These are phyloP conservation scores for Scaptomyza polygonia DNA, from an alignment of 2,888 invertebrate genomes.

Conservation along the genomic window DNA sequence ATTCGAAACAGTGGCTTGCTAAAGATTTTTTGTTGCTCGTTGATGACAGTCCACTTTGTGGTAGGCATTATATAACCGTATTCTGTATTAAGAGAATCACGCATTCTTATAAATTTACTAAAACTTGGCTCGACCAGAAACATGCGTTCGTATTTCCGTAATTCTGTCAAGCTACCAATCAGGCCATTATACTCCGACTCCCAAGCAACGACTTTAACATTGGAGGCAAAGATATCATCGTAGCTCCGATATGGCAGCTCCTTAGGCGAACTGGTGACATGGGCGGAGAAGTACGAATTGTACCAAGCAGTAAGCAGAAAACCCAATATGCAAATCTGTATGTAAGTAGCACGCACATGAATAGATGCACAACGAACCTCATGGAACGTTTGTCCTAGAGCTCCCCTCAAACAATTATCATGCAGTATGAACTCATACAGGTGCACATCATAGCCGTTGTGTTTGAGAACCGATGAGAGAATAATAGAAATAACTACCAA, in stretches of 20 bases:
- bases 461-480: slow-evolving; percentile 57
- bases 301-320: slow-evolving; percentile 79
- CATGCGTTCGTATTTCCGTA: slow-evolving; percentile 64
- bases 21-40: slow-evolving; percentile 78
- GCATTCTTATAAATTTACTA: slow-evolving; percentile 50
- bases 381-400: slow-evolving; percentile 75
- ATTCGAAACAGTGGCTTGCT: slow-evolving; percentile 69
- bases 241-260: slow-evolving; percentile 53
- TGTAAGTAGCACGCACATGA: slow-evolving; percentile 69
- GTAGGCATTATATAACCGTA: slow-evolving; percentile 71
- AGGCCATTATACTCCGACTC: slow-evolving; percentile 65
- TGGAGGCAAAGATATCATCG: slow-evolving; percentile 72
- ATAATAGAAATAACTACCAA: slow-evolving; percentile 64
- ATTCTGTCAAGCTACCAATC: slow-evolving; percentile 29
- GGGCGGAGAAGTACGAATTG: slow-evolving; percentile 79
- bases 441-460: slow-evolving; percentile 56
- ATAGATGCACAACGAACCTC: slow-evolving; percentile 65
- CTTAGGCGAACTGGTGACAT: slow-evolving; percentile 77
- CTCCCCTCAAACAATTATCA: slow-evolving; percentile 76
- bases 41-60: slow-evolving; percentile 70
- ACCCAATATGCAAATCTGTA: slow-evolving; percentile 78
- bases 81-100: slow-evolving; percentile 69
- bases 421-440: slow-evolving; percentile 68
- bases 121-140: slow-evolving; percentile 64
- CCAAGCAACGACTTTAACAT: slow-evolving; percentile 62